Evolutionary conservation across 2,888 invertebrate genomes (phyloP), one percentile per base, ranked within the genome.

Genomic region (Balanococcus diminutus): DNA sequence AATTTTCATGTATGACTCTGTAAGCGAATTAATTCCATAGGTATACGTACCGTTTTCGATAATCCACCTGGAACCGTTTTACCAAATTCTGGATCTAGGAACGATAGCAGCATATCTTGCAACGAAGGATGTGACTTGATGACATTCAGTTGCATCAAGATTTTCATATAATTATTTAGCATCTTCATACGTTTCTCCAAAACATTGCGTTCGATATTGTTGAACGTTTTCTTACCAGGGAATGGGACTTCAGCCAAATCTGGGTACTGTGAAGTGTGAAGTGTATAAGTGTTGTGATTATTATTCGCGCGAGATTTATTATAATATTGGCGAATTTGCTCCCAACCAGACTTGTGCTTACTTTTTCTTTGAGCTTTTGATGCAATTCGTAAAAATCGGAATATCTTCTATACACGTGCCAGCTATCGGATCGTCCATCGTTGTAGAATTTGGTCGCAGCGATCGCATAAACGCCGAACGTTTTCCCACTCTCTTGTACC

Each of bases 301-400:
- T 81, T 46, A 14, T 67, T 67, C 31, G 28, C 8, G 51, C n/a
- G n/a, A n/a, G n/a, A n/a, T n/a, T n/a, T n/a, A n/a, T n/a, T n/a
- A n/a, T n/a, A n/a, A n/a, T n/a, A n/a, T n/a, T n/a, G n/a, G n/a
- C n/a, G n/a, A n/a, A n/a, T n/a, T n/a, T n/a, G n/a, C n/a, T n/a
- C n/a, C n/a, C n/a, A n/a, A n/a, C n/a, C n/a, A n/a, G n/a, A n/a
- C n/a, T n/a, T 32, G 2, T 14, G 81, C 88, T 88, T 89, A 93
- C 93, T 90, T 92, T 93, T 86, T 95, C 95, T 89, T 95, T 95
- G 79, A 97, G 92, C 89, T 94, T 93, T 87, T 93, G 93, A 89
- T 97, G 94, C 22, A 98, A 91, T 89, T 97, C 96, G 89, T 97
- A 93, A 90, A 98, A 98, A 90, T 98, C 98, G 25, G 97, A 97